Evolutionary conservation across 2,888 invertebrate genomes (phyloP).

Genomic region (Agonum fuliginosum): DNA sequence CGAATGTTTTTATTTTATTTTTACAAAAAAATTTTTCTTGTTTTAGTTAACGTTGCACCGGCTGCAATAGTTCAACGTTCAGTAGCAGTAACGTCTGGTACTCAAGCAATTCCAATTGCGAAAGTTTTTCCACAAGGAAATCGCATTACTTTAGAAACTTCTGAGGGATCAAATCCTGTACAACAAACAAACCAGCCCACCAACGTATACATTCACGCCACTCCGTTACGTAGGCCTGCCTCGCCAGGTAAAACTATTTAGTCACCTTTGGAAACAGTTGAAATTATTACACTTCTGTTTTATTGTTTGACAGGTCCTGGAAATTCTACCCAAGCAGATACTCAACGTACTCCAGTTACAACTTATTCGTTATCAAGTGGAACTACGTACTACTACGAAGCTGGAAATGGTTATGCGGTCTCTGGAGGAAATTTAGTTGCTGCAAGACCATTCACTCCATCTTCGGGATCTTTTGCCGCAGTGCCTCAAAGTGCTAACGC

Average conservation of each 20-base stretch:
- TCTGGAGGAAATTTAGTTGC: constrained; percentile 57
- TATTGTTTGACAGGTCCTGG: constrained; percentile 66
- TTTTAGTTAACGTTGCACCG: constrained; percentile 68
- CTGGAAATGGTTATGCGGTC: constrained; percentile 68
- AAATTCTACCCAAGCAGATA: constrained; percentile 50
- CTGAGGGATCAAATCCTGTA: constrained; percentile 64
- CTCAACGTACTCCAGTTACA: constrained; percentile 66
- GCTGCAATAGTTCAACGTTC: constrained; percentile 70
- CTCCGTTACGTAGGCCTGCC: constrained; percentile 67
- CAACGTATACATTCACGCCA: constrained; percentile 70
- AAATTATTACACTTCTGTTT: neutral
- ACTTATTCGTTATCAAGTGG: constrained; percentile 69
- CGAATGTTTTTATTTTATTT: neutral
- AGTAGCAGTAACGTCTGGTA: constrained; percentile 66
- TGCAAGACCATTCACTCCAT: constrained; percentile 67
- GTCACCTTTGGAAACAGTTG: too few species aligned
- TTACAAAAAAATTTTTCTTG: neutral
- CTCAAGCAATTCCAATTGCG: constrained; percentile 71
- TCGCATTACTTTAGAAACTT: constrained; percentile 44
- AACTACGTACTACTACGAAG: constrained; percentile 70
- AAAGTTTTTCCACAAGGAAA: constrained; percentile 69
- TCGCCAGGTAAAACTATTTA: constrained; percentile 71
- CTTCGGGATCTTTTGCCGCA: constrained; percentile 67
- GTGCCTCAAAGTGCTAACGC: constrained; percentile 67
- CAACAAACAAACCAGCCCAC: constrained; percentile 60